Conservation (phyloP, 2,113 vertebrate genomes). For the Pipa parva region DNA sequence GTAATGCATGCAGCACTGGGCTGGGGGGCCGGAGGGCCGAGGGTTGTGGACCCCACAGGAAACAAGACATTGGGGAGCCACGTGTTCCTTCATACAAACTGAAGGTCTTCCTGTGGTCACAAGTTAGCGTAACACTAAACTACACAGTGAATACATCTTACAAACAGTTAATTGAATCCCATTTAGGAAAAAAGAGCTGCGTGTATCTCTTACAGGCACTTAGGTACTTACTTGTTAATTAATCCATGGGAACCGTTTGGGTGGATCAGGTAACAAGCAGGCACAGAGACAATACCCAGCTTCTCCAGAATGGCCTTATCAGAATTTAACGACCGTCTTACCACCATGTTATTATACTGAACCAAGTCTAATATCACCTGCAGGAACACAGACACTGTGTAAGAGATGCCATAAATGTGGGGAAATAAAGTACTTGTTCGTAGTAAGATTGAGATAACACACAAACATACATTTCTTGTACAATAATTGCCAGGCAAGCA, state of each 20-base stretch:
- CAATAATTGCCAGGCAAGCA: too few species aligned
- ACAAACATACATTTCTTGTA: too few species aligned
- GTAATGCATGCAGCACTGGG: too few species aligned
- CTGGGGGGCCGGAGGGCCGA: too few species aligned
- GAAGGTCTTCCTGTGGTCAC: too few species aligned
- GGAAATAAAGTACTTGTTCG: too few species aligned
- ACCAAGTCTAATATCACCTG: slow-evolving; percentile 88
- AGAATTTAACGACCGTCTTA: slow-evolving; percentile 65
- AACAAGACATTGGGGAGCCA: too few species aligned
- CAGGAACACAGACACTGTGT: neutral
- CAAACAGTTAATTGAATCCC: neutral
- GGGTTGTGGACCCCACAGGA: too few species aligned
- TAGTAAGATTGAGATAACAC: neutral
- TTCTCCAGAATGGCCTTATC: slow-evolving; percentile 69
- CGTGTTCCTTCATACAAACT: too few species aligned
- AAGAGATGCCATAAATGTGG: accelerated
- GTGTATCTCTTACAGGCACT: neutral
- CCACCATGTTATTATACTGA: slow-evolving; percentile 71
- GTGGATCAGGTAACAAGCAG: slow-evolving; percentile 75
- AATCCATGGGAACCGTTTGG: slow-evolving; percentile 77
- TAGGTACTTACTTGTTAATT: slow-evolving; percentile 68
- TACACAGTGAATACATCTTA: neutral
- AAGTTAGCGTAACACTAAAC: slow-evolving; percentile 4
- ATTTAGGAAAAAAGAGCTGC: neutral
- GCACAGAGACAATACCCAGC: slow-evolving; percentile 66